A percentile compares a stretch with the other conserved stretches of the same genome.
Conservation (phyloP, 2,888 invertebrate species). For the Anagyrus pseudococci region DNA sequence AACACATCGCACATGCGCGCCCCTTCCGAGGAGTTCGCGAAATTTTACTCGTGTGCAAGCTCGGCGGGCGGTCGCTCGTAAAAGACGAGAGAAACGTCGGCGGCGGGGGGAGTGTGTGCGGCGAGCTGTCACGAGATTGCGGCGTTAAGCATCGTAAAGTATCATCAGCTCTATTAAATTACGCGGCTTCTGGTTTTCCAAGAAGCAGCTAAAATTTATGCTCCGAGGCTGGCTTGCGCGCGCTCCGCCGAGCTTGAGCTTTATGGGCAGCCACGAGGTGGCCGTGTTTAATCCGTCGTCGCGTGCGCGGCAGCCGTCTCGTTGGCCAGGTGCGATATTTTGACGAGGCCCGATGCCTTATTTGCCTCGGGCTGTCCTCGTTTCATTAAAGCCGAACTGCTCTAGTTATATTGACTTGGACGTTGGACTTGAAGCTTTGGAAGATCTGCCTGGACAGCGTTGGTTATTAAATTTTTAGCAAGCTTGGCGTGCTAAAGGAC, state of each 20-base stretch:
- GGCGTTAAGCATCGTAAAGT: slow-evolving; percentile 47
- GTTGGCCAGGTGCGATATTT: slow-evolving; percentile 14
- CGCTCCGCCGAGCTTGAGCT: no score
- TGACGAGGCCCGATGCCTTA: slow-evolving; percentile 27
- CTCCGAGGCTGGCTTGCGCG: slow-evolving; percentile 4
- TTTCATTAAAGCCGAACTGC: slow-evolving; percentile 15
- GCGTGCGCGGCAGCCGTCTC: not conserved
- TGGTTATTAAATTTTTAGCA: no score
- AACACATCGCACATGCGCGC: no score
- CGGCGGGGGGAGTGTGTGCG: slow-evolving; percentile 16
- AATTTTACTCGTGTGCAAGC: slow-evolving; percentile 39
- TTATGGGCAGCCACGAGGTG: no score
- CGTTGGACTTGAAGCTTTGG: not conserved
- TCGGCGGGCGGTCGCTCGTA: slow-evolving; percentile 41
- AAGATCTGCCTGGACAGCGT: no score
- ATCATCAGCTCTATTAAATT: slow-evolving; percentile 48
- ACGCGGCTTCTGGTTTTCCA: slow-evolving; percentile 36
- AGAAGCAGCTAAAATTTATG: not conserved
- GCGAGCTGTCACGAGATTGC: slow-evolving; percentile 39
- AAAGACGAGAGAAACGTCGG: slow-evolving; percentile 42
- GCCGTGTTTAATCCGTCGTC: slow-evolving; percentile 13
- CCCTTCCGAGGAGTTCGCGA: no score
- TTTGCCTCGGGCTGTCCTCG: slow-evolving; percentile 17
- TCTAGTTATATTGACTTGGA: slow-evolving; percentile 15
- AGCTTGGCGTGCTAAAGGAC: no score